Conservation (phyloP, 2,888 invertebrate genomes). For the Antheraea assamensis region DNA sequence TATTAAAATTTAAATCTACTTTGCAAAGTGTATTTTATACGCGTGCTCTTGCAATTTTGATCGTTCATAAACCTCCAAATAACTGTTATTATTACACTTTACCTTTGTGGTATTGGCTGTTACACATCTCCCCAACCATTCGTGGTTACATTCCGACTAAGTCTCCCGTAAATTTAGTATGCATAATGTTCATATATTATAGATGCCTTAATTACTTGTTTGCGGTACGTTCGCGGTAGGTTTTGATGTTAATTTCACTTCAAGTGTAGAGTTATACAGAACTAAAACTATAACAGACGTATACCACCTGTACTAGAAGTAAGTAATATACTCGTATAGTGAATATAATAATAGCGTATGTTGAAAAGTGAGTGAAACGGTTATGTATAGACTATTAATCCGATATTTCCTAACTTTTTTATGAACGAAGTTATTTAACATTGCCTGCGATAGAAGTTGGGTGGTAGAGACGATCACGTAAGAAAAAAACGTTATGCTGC, state of each 20-base stretch:
- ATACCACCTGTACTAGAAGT: background rate
- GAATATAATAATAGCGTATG: background rate
- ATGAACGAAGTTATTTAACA: background rate
- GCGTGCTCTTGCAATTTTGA: conserved; percentile 81
- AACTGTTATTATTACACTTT: conserved; percentile 76
- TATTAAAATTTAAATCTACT: conserved; percentile 83
- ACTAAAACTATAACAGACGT: too few species aligned
- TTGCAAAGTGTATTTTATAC: conserved; percentile 82
- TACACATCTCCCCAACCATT: conserved; percentile 67
- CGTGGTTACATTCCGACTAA: conserved; percentile 67
- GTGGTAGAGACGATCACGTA: too few species aligned
- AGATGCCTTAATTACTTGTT: conserved; percentile 78
- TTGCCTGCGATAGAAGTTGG: too few species aligned
- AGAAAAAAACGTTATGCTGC: too few species aligned
- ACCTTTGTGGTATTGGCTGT: conserved; percentile 79
- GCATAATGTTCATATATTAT: conserved; percentile 77
- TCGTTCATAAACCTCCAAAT: conserved; percentile 80
- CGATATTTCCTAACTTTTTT: background rate
- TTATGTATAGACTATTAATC: background rate
- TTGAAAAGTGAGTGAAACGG: background rate
- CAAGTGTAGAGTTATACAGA: conserved; percentile 23
- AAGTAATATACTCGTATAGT: background rate
- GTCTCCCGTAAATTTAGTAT: conserved; percentile 73
- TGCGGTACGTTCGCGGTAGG: conserved; percentile 67
- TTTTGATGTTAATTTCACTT: conserved; percentile 50